Evolutionary conservation across 2,888 invertebrate genomes (phyloP), one percentile per base, ranked within the genome.

Genomic region (Aelia acuminata): DNA sequence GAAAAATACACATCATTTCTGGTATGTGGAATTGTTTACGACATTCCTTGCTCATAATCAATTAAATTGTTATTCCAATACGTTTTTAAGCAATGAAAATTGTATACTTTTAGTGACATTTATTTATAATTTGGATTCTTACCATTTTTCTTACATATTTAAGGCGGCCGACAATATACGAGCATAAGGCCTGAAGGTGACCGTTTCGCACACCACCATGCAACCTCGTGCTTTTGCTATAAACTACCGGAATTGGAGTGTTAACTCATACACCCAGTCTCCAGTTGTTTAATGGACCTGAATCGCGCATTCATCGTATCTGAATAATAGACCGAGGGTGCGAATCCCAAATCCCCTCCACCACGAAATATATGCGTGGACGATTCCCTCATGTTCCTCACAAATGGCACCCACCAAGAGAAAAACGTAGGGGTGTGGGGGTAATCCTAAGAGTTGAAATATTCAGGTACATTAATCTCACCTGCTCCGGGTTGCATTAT

Each of bases 381-480:
- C 63, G 5, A 18, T 26, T 26, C 22, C 57, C 57, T 57, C 57
- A 57, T 70, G 35, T 70, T 70, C 63, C 31, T 70, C 63, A 35
- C 63, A 70, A 18, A 31, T 70, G 63, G 18, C 63, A 70, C 31
- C 31, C 63, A 70, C 31, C 63, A 20, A 11, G 5, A 7, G 15
- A 70, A 70, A 70, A 70, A 70, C 31, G 20, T 26, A 7, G 7
- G 63, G 63, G 5, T 35, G n/a, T n/a, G n/a, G n/a, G n/a, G n/a
- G n/a, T n/a, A n/a, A 35, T 70, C 63, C 63, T 70, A 70, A 35
- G 18, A 3, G 1, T 15, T 70, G 35, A 70, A 70, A 70, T 70
- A 70, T 70, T 70, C 18, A 70, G 63, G 35, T 70, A 70, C 63
- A 70, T 70, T 70, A 70, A 70, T 70, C 63, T 70, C 31, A 70